Evolutionary conservation across 2,888 invertebrate genomes (phyloP), one percentile per base, ranked within the genome.

Genomic region (Drosophila infuscata): DNA sequence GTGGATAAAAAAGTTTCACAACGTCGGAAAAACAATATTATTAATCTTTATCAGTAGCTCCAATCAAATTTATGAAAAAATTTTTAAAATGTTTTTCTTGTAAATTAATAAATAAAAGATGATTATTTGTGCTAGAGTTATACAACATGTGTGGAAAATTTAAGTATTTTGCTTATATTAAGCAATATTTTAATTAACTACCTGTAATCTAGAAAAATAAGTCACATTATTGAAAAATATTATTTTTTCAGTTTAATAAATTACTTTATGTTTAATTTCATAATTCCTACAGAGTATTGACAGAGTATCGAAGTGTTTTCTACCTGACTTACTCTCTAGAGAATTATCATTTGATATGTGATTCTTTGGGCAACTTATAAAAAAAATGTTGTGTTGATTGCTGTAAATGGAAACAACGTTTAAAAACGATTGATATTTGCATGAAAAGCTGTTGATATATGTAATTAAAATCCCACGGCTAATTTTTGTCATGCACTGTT

Each of bases 401-500:
- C 58, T 25, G 33, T 5, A 17, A 7, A 33, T 48, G 20, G 54
- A 36, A 32, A 11, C 32, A 8, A n/a, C 29, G 11, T 25, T 25
- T 12, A 20, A 46, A 46, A 33, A 20, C 30, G 25, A 43, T 46
- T 38, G 25, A 49, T 33, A 53, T 48, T 17, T 66, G 30, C 12
- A 48, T 36, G 29, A 2, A 3, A 38, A 56, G n/a, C 9, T n/a
- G 32, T 12, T 32, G 25, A 17, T 32, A n/a, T 60, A 17, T 36
- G 29, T 63, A 25, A 70, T 54, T 11, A 52, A 56, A n/a, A n/a
- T 29, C 67, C 56, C 36, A 9, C 9, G 25, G 60, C 52, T 72
- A 68, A 69, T 76, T 80, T 66, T 41, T 41, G 56, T 53, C 70
- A 54, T 57, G 65, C 33, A 38, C 30, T 4, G 33, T 17, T 41